Percentiles rank a stretch among this genome's conserved stretches.
Evolutionary conservation across 2,888 invertebrate species (phyloP).

Genomic region (Bellardia pandia): DNA sequence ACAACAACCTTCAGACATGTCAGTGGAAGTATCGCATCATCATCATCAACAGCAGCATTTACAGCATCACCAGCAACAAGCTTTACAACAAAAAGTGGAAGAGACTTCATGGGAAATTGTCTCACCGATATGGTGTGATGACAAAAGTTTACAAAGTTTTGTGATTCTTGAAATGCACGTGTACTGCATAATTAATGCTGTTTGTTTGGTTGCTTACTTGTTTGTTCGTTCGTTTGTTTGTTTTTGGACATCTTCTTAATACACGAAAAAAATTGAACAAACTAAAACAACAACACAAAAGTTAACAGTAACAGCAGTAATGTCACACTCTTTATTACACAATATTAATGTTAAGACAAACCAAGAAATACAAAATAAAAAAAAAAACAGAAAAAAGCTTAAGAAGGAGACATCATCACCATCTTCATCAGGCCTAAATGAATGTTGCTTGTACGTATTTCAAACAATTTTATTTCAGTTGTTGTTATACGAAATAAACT

Average conservation of each 20-base stretch:
- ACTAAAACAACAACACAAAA: background rate
- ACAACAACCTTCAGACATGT: constrained; percentile 69
- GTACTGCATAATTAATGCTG: constrained; percentile 79
- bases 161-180: constrained; percentile 81
- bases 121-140: constrained; percentile 74
- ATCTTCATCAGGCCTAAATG: constrained; percentile 34
- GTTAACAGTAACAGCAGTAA: constrained; percentile 59
- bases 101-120: constrained; percentile 73
- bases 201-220: background rate
- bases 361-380: too few species aligned
- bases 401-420: constrained; percentile 2
- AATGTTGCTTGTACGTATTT: constrained; percentile 19
- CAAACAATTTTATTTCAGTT: constrained; percentile 40
- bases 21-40: constrained; percentile 56
- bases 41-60: constrained; percentile 7
- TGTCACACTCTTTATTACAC: constrained; percentile 67
- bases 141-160: constrained; percentile 79
- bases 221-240: background rate
- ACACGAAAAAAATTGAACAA: constrained; percentile 2
- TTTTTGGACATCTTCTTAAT: constrained; percentile 25
- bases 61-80: background rate
- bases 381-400: background rate
- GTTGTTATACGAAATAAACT: constrained; percentile 25
- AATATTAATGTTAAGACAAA: background rate
- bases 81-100: constrained; percentile 13